Conservation (phyloP, 2,888 invertebrate genomes). For the Cheilosia vulpina region DNA sequence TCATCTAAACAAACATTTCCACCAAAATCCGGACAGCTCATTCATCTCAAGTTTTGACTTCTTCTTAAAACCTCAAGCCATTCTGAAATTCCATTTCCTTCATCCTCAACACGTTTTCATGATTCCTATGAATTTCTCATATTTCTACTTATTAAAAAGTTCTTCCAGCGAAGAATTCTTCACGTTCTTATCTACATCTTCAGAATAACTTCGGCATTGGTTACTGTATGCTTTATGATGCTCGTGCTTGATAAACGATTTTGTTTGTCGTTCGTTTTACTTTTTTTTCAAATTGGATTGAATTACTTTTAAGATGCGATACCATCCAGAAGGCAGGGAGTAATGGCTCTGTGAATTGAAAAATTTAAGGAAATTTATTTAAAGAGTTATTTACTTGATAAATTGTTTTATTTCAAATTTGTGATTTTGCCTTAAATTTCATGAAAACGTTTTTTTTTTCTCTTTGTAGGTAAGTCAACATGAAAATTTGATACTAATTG, state of each 20-base stretch:
- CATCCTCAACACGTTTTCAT: neutral
- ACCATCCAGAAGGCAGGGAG: slow-evolving; percentile 35
- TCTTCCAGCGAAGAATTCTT: slow-evolving; percentile 21
- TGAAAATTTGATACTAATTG: slow-evolving; percentile 6
- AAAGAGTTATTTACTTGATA: slow-evolving; percentile 34
- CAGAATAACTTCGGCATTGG: slow-evolving; percentile 23
- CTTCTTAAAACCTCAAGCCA: slow-evolving; percentile 19
- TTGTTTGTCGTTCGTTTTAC: slow-evolving; percentile 1
- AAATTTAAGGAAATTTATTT: slow-evolving; percentile 28
- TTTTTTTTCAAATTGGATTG: slow-evolving; percentile 44
- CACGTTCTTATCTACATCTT: slow-evolving; percentile 41
- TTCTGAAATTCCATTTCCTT: slow-evolving; percentile 3
- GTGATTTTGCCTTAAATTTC: slow-evolving; percentile 1
- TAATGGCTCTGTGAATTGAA: slow-evolving; percentile 20
- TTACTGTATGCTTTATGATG: slow-evolving; percentile 38
- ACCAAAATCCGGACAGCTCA: slow-evolving; percentile 33
- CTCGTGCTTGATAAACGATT: slow-evolving; percentile 51
- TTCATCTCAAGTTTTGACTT: slow-evolving; percentile 24
- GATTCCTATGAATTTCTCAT: slow-evolving; percentile 22
- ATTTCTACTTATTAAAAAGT: slow-evolving; percentile 9
- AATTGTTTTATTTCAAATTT: slow-evolving; percentile 39
- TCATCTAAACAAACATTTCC: slow-evolving; percentile 13
- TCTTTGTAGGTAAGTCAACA: slow-evolving; percentile 66
- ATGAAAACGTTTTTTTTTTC: slow-evolving; percentile 16
- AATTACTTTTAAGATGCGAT: slow-evolving; percentile 37